A percentile compares a stretch with the other conserved stretches of the same genome.
Conservation (phyloP, 1,140 invertebrate species). For the Drosophila pallidifrons region DNA sequence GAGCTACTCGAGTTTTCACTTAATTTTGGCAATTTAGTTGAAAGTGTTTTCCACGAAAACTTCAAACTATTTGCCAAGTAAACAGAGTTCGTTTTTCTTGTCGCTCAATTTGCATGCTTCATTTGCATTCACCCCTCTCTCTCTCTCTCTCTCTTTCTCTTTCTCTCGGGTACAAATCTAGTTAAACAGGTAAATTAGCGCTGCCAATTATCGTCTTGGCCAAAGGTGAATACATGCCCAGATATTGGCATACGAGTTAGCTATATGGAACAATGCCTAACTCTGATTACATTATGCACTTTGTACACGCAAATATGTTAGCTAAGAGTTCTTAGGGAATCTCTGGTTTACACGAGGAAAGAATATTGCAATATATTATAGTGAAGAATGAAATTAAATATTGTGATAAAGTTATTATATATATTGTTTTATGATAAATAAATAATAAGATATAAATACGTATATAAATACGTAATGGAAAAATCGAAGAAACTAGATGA, state of each 20-base stretch:
- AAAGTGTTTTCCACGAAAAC: slow-evolving; percentile 71
- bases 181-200: slow-evolving; percentile 79
- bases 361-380: not conserved
- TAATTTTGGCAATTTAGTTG: slow-evolving; percentile 62
- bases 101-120: slow-evolving; percentile 62
- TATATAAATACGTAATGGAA: too few species aligned
- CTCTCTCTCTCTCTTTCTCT: not conserved
- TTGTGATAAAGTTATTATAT: too few species aligned
- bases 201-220: slow-evolving; percentile 66
- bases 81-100: slow-evolving; percentile 46
- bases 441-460: too few species aligned
- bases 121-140: not conserved
- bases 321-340: not conserved
- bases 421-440: too few species aligned
- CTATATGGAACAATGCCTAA: slow-evolving; percentile 60
- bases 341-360: not conserved
- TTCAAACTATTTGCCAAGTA: slow-evolving; percentile 18
- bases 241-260: slow-evolving; percentile 42
- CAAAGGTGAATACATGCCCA: slow-evolving; percentile 32
- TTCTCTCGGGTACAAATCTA: slow-evolving; percentile 58
- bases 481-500: too few species aligned
- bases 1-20: slow-evolving; percentile 39
- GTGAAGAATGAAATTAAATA: too few species aligned
- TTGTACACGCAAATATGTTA: slow-evolving; percentile 29
- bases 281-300: slow-evolving; percentile 37